Evolutionary conservation across 2,888 invertebrate species (phyloP), one percentile per base, ranked within the genome.

Genomic region (Phytoseiulus persimilis): DNA sequence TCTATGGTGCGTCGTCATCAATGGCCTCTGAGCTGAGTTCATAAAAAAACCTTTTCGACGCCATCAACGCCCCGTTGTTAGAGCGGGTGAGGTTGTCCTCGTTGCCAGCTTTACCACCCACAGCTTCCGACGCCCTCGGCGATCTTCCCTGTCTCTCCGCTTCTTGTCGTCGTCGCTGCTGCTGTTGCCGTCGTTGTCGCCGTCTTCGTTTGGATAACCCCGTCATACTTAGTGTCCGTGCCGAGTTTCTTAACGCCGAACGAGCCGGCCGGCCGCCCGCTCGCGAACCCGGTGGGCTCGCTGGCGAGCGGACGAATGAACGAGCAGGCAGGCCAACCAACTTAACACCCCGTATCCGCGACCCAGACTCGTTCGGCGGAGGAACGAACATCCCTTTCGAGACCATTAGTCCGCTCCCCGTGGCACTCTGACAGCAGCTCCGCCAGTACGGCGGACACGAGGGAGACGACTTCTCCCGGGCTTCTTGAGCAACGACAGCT

Each of bases 1-100:
- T 65, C 65, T 65, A 65, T 65, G 65, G 65, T 65, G 65, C 65
- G 65, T 65, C 65, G 65, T 65, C 65, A 65, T 65, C 65, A 65
- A 65, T 65, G 65, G 65, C 65, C 65, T 65, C 65, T 65, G 65
- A 65, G 65, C 65, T 65, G 65, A 65, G 65, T 65, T 65, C 65
- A 65, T 65, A 65, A 65, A 65, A 39, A 65, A 65, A 65, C 65
- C 65, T 65, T 65, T 65, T 65, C 65, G 65, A 28, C 18, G 23
- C 65, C 65, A 65, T 65, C 65, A 65, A 23, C 65, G 65, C 23
- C 65, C 28, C 65, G 65, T 65, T 65, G 65, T 65, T 65, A 65
- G 65, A 14, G 65, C 65, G 9, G 39, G 9, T 23, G 28, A 3
- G 11, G 65, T 65, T 65, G 65, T 65, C 65, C 65, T 28, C 23